Evolutionary conservation across 2,797 vertebrate species (phyloP).

Genomic region (Urocyon cinereoargenteus): DNA sequence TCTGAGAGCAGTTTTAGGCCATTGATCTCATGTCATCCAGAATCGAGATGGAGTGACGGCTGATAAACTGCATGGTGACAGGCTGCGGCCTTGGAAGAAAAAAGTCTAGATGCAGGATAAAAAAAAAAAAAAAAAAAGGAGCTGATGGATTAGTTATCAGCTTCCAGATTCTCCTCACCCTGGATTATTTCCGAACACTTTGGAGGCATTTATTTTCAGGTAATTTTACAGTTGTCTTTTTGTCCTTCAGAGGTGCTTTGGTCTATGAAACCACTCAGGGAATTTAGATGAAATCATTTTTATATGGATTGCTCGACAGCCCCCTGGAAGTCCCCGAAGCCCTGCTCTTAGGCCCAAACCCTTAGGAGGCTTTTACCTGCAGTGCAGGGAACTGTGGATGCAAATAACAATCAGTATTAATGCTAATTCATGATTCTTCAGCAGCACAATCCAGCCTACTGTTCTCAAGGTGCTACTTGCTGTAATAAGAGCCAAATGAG

Average conservation of each 20-base stretch:
- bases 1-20: slow-evolving; percentile 71
- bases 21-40: slow-evolving; percentile 65
- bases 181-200: slow-evolving; percentile 41
- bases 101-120: not conserved
- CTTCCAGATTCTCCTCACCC: not conserved
- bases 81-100: slow-evolving; percentile 44
- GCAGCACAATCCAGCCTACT: not conserved
- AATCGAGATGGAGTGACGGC: slow-evolving; percentile 39
- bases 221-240: slow-evolving; percentile 71
- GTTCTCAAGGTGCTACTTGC: not conserved
- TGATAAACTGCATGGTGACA: slow-evolving; percentile 76
- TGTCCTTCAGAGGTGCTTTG: slow-evolving; percentile 77
- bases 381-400: not conserved
- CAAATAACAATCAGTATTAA: not conserved
- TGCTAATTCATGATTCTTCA: slow-evolving; percentile 27
- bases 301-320: not conserved
- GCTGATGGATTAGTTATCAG: slow-evolving; percentile 63
- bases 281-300: slow-evolving; percentile 72
- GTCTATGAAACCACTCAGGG: slow-evolving; percentile 63
- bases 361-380: slow-evolving; percentile 9
- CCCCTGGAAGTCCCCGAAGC: not conserved
- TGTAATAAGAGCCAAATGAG: not conserved
- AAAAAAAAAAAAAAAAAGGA: not conserved
- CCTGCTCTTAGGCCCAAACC: not conserved
- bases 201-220: slow-evolving; percentile 71